phyloP scores from a whole-genome alignment of 2,888 invertebrate species.

The Agriopis marginaria region DNA sequence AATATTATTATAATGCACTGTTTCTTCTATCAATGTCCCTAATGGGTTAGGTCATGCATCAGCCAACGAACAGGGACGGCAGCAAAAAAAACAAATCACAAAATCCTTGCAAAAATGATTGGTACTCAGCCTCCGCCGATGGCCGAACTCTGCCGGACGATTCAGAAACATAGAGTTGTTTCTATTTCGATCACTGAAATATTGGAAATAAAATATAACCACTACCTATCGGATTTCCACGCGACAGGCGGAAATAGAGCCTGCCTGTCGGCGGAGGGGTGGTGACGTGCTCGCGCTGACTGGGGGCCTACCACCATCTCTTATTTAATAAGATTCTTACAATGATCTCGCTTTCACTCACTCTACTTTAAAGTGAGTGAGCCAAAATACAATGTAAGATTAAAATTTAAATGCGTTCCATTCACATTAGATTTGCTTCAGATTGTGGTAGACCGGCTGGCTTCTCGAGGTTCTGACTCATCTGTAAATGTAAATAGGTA shows the following conservation, averaged over 20 bases:
- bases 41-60: background rate
- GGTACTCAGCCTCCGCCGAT: constrained; percentile 32
- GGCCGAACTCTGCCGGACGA: constrained; percentile 46
- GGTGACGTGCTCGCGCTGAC: constrained; percentile 1
- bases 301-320: background rate
- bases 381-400: too few species aligned
- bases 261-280: constrained; percentile 59
- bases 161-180: constrained; percentile 61
- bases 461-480: too few species aligned
- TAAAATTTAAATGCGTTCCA: too few species aligned
- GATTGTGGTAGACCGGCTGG: too few species aligned
- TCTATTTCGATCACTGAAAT: constrained; percentile 76
- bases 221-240: constrained; percentile 81
- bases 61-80: background rate
- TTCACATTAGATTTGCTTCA: too few species aligned
- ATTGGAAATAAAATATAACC: constrained; percentile 74
- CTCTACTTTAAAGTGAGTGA: too few species aligned
- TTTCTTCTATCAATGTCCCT: background rate
- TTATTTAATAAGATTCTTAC: too few species aligned
- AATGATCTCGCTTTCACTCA: too few species aligned
- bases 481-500: background rate
- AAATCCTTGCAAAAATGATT: constrained; percentile 43
- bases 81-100: constrained; percentile 36
- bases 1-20: too few species aligned
- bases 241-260: constrained; percentile 83